A percentile compares a stretch with the other conserved stretches of the same genome.
These are phyloP conservation scores for Zaprionus inermis DNA, from an alignment of 1,140 invertebrate species.

Conservation along the genomic window DNA sequence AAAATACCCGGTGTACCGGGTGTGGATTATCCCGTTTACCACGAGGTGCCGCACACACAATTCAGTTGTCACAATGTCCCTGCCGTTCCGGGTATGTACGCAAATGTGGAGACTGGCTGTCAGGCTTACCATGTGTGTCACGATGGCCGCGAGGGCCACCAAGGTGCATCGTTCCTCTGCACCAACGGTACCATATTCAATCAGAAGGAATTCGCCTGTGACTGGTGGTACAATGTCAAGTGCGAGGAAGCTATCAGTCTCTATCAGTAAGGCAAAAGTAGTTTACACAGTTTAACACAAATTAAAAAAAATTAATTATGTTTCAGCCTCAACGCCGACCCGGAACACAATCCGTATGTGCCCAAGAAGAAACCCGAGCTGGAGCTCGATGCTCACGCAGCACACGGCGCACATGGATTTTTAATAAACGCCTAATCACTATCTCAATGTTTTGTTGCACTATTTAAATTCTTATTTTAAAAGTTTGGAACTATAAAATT, in stretches of 20 bases:
- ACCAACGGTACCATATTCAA: slow-evolving; percentile 95
- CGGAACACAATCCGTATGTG: slow-evolving; percentile 90
- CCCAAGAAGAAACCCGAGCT: slow-evolving; percentile 87
- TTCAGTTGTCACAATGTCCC: slow-evolving; percentile 92
- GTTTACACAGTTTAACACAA: background rate
- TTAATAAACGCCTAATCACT: slow-evolving; percentile 70
- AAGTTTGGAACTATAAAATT: background rate
- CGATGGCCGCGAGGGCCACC: slow-evolving; percentile 91
- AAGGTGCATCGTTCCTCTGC: slow-evolving; percentile 93
- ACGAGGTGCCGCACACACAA: slow-evolving; percentile 90
- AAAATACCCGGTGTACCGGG: slow-evolving; percentile 91
- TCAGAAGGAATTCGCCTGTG: slow-evolving; percentile 93
- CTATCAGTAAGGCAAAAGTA: slow-evolving; percentile 63
- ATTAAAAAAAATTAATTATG: slow-evolving; percentile 30
- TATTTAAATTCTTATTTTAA: slow-evolving; percentile 12
- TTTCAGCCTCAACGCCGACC: slow-evolving; percentile 90
- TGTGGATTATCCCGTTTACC: slow-evolving; percentile 91
- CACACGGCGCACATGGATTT: slow-evolving; percentile 75
- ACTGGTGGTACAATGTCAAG: slow-evolving; percentile 97
- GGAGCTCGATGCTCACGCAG: slow-evolving; percentile 35
- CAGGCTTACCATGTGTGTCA: slow-evolving; percentile 95
- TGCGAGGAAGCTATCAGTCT: slow-evolving; percentile 87
- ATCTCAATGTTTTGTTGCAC: slow-evolving; percentile 12
- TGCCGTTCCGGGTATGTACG: slow-evolving; percentile 92
- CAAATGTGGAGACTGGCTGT: slow-evolving; percentile 93